Conservation (phyloP, 2,888 invertebrate genomes). For the Timandra comae region DNA sequence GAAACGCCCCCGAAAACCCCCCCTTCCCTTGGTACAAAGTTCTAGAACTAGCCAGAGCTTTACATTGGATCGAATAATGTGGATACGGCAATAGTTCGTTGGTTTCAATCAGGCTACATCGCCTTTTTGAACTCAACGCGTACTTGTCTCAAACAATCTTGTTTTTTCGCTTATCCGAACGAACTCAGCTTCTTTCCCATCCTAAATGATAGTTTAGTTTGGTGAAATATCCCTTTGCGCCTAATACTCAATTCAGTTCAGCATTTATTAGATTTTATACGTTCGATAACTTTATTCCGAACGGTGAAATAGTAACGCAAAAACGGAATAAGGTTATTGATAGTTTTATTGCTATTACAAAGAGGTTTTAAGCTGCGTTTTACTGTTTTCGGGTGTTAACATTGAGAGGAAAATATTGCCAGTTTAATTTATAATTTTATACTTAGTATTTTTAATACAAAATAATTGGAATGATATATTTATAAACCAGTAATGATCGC, state of each 20-base stretch:
- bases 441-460: no score
- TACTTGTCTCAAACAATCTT: no score
- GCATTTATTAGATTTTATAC: conserved; percentile 40
- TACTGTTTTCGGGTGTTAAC: not conserved
- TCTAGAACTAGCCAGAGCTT: conserved; percentile 80
- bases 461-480: no score
- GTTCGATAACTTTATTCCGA: conserved; percentile 10
- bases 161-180: conserved; percentile 43
- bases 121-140: conserved; percentile 69
- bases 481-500: no score
- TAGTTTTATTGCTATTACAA: not conserved
- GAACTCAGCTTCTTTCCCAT: conserved; percentile 42
- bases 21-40: conserved; percentile 89
- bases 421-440: no score
- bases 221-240: conserved; percentile 39
- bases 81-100: conserved; percentile 53
- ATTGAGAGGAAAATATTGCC: no score
- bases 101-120: conserved; percentile 55
- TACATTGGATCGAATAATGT: conserved; percentile 78
- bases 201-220: conserved; percentile 53
- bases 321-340: conserved; percentile 5
- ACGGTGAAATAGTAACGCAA: conserved; percentile 3
- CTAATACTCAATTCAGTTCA: conserved; percentile 46
- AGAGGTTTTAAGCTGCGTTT: not conserved
- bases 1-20: conserved; percentile 69